These are phyloP conservation scores for Phymastichus coffea DNA, from an alignment of 1,140 invertebrate species.

Conservation along the genomic window DNA sequence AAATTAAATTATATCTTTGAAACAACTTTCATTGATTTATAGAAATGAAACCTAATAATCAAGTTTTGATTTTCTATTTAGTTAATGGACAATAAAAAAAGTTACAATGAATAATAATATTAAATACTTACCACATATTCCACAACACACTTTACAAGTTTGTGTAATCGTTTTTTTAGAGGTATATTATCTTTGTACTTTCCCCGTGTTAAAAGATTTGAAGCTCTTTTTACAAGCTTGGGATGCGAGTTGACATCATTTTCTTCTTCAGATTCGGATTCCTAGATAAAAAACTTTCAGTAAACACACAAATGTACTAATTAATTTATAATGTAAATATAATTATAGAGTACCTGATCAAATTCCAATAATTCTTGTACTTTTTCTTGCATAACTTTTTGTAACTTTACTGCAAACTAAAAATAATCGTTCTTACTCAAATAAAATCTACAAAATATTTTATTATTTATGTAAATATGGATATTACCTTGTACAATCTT, in stretches of 20 bases:
- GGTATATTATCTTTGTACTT: constrained; percentile 65
- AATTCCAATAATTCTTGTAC: constrained; percentile 80
- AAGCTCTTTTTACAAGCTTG: constrained; percentile 56
- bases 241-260: constrained; percentile 50
- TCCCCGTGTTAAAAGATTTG: constrained; percentile 57
- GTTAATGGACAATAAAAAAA: neutral
- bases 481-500: constrained; percentile 79
- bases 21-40: constrained; percentile 18
- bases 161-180: constrained; percentile 73
- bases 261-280: constrained; percentile 60
- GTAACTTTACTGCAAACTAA: constrained; percentile 75
- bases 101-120: constrained; percentile 1
- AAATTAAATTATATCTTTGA: constrained; percentile 22
- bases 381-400: constrained; percentile 82
- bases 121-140: constrained; percentile 70
- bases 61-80: too few species aligned
- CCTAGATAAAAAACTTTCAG: constrained; percentile 39
- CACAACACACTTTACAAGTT: constrained; percentile 73
- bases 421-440: too few species aligned
- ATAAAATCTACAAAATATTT: constrained; percentile 31
- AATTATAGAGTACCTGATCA: constrained; percentile 62
- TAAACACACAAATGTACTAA: constrained; percentile 16
- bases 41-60: constrained; percentile 18
- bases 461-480: too few species aligned
- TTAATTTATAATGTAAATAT: constrained; percentile 6